Evolutionary conservation across 1,140 invertebrate species (phyloP).

Genomic region (Mercenaria mercenaria): DNA sequence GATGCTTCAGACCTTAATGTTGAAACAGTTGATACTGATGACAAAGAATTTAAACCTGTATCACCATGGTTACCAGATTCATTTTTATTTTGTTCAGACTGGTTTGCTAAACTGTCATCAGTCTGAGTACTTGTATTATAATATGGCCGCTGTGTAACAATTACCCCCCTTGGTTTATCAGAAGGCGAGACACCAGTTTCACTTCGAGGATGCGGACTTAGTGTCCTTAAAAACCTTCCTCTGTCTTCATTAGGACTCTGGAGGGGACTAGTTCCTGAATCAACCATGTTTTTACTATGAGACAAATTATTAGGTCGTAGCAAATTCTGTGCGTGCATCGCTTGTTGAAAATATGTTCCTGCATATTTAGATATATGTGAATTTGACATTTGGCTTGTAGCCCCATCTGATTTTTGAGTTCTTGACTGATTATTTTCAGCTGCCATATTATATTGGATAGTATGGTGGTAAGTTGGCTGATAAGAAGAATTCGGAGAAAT

Average conservation of each 20-base stretch:
- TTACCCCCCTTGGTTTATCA: constrained; percentile 51
- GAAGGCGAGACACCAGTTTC: not conserved
- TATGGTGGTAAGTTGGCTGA: constrained; percentile 48
- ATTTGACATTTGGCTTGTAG: constrained; percentile 13
- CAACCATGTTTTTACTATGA: constrained; percentile 66
- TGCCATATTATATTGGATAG: constrained; percentile 50
- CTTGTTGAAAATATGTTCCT: constrained; percentile 36
- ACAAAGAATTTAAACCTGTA: constrained; percentile 36
- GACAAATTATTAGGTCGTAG: constrained; percentile 33
- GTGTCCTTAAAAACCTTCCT: constrained; percentile 19
- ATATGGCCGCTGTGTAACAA: constrained; percentile 78
- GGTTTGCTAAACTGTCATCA: constrained; percentile 65
- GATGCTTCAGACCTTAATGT: constrained; percentile 44
- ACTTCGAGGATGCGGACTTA: constrained; percentile 59
- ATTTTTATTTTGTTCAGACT: constrained; percentile 30
- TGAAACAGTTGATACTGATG: constrained; percentile 40
- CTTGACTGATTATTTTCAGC: constrained; percentile 29
- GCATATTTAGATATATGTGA: constrained; percentile 20
- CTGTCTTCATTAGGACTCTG: constrained; percentile 68
- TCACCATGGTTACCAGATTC: constrained; percentile 37
- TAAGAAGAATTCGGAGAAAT: constrained; percentile 56
- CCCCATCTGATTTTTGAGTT: not conserved
- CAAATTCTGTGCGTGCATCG: constrained; percentile 50
- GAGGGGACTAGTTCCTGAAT: constrained; percentile 76
- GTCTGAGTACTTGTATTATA: constrained; percentile 85